phyloP scores from a whole-genome alignment of 2,888 invertebrate species.

The Patella ulyssiponensis region DNA sequence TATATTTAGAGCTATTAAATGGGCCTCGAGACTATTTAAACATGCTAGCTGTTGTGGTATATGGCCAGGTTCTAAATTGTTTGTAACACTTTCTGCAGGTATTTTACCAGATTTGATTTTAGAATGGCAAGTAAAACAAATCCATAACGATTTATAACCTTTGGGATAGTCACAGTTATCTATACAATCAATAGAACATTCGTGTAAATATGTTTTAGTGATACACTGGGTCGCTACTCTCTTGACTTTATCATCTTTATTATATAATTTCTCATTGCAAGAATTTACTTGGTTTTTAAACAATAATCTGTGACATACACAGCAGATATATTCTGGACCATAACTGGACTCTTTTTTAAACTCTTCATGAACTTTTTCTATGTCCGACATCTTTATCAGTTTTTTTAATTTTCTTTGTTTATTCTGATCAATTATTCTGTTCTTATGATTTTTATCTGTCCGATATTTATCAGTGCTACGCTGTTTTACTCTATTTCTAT shows the following conservation, averaged over 20 bases:
- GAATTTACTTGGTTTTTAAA: neutral
- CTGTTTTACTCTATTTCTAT: neutral
- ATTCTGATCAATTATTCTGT: neutral
- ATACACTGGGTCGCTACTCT: neutral
- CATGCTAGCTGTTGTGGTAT: neutral
- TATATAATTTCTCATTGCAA: neutral
- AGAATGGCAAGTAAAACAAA: neutral
- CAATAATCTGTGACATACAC: neutral
- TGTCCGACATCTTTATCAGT: neutral
- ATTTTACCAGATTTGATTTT: conserved; percentile 4
- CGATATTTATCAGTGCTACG: neutral
- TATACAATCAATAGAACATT: neutral
- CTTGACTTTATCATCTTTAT: neutral
- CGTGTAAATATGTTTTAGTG: conserved; percentile 2
- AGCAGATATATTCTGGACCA: neutral
- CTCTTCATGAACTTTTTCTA: neutral
- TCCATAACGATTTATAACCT: neutral
- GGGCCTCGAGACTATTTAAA: neutral
- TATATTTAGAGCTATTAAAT: conserved; percentile 8
- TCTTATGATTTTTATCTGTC: neutral
- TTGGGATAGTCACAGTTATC: neutral
- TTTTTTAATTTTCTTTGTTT: neutral
- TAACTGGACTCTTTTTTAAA: neutral
- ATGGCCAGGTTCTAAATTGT: conserved; percentile 1
- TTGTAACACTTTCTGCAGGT: conserved; percentile 11